Evolutionary conservation across 2,888 invertebrate genomes (phyloP), one percentile per base, ranked within the genome.

Genomic region (Stegophylla sp.): DNA sequence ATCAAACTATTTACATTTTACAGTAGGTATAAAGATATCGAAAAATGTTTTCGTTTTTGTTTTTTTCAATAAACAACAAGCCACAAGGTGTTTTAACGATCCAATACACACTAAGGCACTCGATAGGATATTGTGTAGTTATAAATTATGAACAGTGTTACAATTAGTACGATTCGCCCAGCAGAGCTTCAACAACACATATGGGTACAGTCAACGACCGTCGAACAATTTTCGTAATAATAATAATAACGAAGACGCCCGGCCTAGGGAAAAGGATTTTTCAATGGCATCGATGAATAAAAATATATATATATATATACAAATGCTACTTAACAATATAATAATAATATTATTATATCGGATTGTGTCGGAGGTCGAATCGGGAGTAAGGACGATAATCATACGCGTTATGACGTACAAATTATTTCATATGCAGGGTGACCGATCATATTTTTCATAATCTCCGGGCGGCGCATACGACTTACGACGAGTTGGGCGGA

Each of bases 191-290:
- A 23, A 72, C 66, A 67, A 72, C 66, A 67, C 17, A 56, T 20
- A n/a, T n/a, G n/a, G 23, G 34, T 28, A 41, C 26, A 59, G 72
- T 72, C 56, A 72, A 72, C 56, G 72, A 72, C 43, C 43, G 41
- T 26, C 56, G 43, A 72, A n/a, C 15, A 41, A 56, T 43, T 41
- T 20, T 10, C 1, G 17, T 10, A 64, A 20, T 20, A 28, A 0
- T n/a, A n/a, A n/a, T n/a, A n/a, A 3, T 0, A 56, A 12, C 20
- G 10, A 23, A 10, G 17, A 56, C 23, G 43, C 48, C 28, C n/a
- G 5, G 9, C n/a, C 10, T 7, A 45, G 43, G 59, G 7, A 67
- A 61, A 43, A 43, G 41, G 26, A 67, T 48, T 48, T 67, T 48
- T 67, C 23, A 26, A 48, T 12, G 3, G 17, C 7, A 26, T 15